phyloP scores from a whole-genome alignment of 2,797 vertebrate species.

The Cheirogaleus major region DNA sequence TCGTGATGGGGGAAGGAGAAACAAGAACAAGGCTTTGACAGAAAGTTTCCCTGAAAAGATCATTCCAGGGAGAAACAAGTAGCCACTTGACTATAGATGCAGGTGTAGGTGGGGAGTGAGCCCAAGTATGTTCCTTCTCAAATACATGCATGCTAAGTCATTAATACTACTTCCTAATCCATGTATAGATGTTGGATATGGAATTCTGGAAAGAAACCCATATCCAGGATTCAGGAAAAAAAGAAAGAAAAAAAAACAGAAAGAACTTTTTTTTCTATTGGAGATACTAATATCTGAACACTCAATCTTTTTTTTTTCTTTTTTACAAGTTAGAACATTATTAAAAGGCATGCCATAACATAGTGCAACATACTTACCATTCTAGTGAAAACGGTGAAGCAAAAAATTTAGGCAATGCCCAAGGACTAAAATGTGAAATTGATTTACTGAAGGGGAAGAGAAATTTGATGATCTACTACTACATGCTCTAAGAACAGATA shows the following conservation, averaged over 20 bases:
- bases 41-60: background rate
- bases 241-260: background rate
- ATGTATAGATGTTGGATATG: background rate
- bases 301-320: background rate
- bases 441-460: background rate
- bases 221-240: background rate
- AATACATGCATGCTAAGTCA: background rate
- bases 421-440: background rate
- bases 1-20: background rate
- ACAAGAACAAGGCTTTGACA: background rate
- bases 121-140: background rate
- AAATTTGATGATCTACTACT: background rate
- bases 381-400: background rate
- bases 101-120: background rate
- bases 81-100: background rate
- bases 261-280: background rate
- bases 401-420: background rate
- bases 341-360: background rate
- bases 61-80: background rate
- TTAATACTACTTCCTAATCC: background rate
- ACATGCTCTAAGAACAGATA: background rate
- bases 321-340: background rate
- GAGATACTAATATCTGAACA: background rate
- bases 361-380: background rate
- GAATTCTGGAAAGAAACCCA: background rate